Evolutionary conservation across 2,888 invertebrate species (phyloP), one percentile per base, ranked within the genome.

Genomic region (Dastarcus helophoroides): DNA sequence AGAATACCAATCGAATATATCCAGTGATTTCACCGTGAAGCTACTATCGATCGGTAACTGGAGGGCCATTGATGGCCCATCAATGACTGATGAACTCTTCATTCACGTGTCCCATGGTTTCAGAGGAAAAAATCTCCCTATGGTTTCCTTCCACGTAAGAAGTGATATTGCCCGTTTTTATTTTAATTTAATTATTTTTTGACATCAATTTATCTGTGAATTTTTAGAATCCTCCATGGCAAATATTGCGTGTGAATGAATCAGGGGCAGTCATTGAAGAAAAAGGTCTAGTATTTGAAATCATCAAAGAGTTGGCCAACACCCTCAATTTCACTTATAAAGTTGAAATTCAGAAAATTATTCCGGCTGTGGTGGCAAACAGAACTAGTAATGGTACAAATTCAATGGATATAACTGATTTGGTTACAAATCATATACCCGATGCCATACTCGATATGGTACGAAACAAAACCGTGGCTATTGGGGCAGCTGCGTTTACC

Each of bases 221-320:
- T 22, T 58, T 68, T 41, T 53, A 90, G 89, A 84, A 82, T 61
- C 88, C 89, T 1, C 89, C 89, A 0, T 90, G 89, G 88, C 83
- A 86, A 51, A 77, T 81, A 17, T 53, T 85, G 2, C 66, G 66
- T 27, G 57, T 62, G 1, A 75, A 77, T 43, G 67, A 67, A 29
- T 65, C 69, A 2, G 78, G 76, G 0, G 55, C 66, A 1, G 60
- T 73, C 1, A 56, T 67, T 0, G 64, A 67, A 30, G 77, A 76
- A 47, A 64, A 67, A 2, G 89, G 89, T 2, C 65, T 89, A 22
- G 70, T 82, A 12, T 83, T 89, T 48, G 84, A 89, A 48, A 74
- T 90, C 24, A 56, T 90, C 0, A 69, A 78, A 32, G 79, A 86
- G 48, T 59, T 90, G 14, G 73, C 83, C 0, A 69, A 65, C 24